Evolutionary conservation across 2,113 vertebrate species (phyloP).

Genomic region (Poeciliopsis retropinna): DNA sequence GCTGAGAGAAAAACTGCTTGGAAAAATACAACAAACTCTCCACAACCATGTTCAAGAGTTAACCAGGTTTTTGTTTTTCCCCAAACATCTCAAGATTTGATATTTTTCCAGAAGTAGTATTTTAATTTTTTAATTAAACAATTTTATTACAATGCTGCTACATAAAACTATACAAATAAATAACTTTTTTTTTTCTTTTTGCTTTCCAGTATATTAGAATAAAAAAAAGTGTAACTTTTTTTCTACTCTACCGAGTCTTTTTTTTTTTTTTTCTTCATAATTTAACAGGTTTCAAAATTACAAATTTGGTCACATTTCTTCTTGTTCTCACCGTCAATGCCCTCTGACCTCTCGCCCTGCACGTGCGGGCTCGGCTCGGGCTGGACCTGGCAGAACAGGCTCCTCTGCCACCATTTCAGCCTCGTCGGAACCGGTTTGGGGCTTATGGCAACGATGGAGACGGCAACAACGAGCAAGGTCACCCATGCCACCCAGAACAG

Average conservation of each 20-base stretch:
- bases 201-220: too few relatives aligned
- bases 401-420: conserved; percentile 78
- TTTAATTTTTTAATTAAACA: too few relatives aligned
- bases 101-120: too few relatives aligned
- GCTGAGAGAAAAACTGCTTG: too few relatives aligned
- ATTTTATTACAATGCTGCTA: too few relatives aligned
- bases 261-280: not conserved
- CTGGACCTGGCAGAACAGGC: conserved; percentile 71
- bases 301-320: not conserved
- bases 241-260: not conserved
- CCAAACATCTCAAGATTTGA: too few relatives aligned
- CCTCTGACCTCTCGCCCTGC: conserved; percentile 13
- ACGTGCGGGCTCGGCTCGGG: conserved; percentile 33
- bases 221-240: not conserved
- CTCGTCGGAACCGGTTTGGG: conserved; percentile 35
- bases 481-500: conserved; percentile 80
- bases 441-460: conserved; percentile 59
- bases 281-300: not conserved
- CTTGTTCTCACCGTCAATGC: conserved; percentile 62
- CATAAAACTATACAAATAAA: too few relatives aligned
- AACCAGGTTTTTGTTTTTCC: too few relatives aligned
- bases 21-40: too few relatives aligned
- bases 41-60: too few relatives aligned
- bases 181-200: too few relatives aligned
- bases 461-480: conserved; percentile 56